Percentiles rank a stretch among this genome's conserved stretches.
Conservation (phyloP, 2,888 invertebrate species). For the Noctua janthe region DNA sequence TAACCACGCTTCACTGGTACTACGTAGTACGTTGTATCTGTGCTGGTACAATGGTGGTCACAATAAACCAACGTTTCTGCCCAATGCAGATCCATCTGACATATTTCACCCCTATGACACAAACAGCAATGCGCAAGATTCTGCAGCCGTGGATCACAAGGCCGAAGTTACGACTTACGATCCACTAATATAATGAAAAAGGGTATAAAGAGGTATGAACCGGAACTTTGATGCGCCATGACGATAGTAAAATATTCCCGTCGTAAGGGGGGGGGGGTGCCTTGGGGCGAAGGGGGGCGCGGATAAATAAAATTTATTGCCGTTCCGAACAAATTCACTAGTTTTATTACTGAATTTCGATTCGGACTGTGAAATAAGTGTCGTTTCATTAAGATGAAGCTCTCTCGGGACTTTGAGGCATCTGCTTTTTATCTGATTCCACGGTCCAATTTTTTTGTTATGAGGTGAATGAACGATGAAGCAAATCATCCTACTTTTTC, state of each 20-base stretch:
- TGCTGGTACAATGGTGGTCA: background rate
- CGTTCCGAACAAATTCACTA: conserved; percentile 69
- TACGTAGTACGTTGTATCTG: background rate
- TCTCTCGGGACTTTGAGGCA: conserved; percentile 25
- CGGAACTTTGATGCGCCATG: conserved; percentile 59
- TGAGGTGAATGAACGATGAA: conserved; percentile 5
- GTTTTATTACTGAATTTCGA: conserved; percentile 72
- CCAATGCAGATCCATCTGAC: background rate
- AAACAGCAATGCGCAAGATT: conserved; percentile 6
- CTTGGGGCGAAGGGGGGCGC: background rate
- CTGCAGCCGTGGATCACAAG: background rate
- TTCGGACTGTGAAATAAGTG: conserved; percentile 69
- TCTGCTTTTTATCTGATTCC: conserved; percentile 43
- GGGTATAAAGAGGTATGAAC: conserved; percentile 56
- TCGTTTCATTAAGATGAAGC: conserved; percentile 65
- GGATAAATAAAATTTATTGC: conserved; percentile 75
- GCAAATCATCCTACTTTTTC: background rate
- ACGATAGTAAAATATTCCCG: conserved; percentile 64
- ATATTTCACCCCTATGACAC: background rate
- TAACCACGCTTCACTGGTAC: background rate
- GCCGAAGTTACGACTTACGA: conserved; percentile 30
- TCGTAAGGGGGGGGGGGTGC: conserved; percentile 28
- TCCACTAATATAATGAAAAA: conserved; percentile 49
- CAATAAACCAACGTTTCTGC: background rate
- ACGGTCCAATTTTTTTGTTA: conserved; percentile 19